Evolutionary conservation across 1,140 invertebrate genomes (phyloP), one percentile per base, ranked within the genome.

Genomic region (Coptotermes formosanus): DNA sequence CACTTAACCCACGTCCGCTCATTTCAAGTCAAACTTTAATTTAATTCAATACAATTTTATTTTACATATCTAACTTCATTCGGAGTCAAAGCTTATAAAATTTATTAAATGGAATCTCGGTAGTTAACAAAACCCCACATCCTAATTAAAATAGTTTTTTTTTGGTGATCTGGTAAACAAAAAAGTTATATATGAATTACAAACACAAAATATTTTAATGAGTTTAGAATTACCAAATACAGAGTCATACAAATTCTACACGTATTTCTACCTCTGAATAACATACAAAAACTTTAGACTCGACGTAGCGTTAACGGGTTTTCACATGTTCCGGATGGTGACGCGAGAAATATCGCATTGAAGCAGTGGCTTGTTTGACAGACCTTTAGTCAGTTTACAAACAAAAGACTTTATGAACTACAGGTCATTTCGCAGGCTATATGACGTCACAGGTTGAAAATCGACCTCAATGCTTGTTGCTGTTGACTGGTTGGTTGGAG

Each of bases 381-480:
- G 9, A 75, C 25, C n/a, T 9, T 8, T 6, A 75, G 19, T 4
- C 64, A 75, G 64, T 6, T 8, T 12, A 30, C 25, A 75, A 64
- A 64, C 19, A 64, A 75, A 75, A 75, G 64, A 30, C 25, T n/a
- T n/a, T n/a, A 4, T 38, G 14, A 75, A 75, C 19, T 75, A n/a
- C 25, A 9, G 64, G 64, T 30, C 30, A 75, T 75, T 75, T 75
- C 25, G 25, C 19, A 30, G 64, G 64, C 6, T 30, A 75, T n/a
- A 75, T 75, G 64, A 75, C 64, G 64, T 75, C 64, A n/a, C 64
- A 75, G 4, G 64, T 75, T 75, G 64, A 75, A 75, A 75, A 75
- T 75, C 64, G 64, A 75, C 64, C 64, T 75, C 64, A 8, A 1
- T 16, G 19, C 64, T 9, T 30, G 52, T 21, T 75, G n/a, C 14